These are phyloP conservation scores for Phania funesta DNA, from an alignment of 2,888 invertebrate species.

Conservation along the genomic window DNA sequence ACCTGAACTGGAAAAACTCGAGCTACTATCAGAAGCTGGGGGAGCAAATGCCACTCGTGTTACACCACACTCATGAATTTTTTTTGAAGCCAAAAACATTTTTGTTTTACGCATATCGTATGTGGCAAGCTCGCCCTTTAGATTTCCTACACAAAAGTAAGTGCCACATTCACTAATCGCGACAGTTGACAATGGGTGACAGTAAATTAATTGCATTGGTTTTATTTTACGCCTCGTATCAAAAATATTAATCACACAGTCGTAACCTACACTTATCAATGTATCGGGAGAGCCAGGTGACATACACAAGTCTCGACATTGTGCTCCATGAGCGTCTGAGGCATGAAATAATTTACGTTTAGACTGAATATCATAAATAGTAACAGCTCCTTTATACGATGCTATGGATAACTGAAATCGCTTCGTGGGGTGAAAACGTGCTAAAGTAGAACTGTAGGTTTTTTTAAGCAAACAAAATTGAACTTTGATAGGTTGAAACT, in stretches of 20 bases:
- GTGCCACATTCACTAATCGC: slow-evolving; percentile 78
- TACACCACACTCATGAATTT: slow-evolving; percentile 75
- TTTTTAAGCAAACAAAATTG: not conserved
- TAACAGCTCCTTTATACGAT: slow-evolving; percentile 77
- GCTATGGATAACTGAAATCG: slow-evolving; percentile 77
- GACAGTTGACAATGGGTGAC: slow-evolving; percentile 77
- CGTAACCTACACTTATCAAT: slow-evolving; percentile 79
- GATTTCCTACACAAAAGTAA: slow-evolving; percentile 78
- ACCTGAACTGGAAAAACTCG: slow-evolving; percentile 71
- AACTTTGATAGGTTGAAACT: not conserved
- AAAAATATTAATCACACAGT: slow-evolving; percentile 78
- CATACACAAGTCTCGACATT: slow-evolving; percentile 79
- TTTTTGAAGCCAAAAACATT: slow-evolving; percentile 71
- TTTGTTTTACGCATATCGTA: slow-evolving; percentile 78
- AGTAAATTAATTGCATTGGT: slow-evolving; percentile 72
- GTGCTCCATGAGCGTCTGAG: slow-evolving; percentile 76
- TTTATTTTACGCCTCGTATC: slow-evolving; percentile 77
- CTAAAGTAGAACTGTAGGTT: slow-evolving; percentile 74
- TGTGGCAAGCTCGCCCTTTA: slow-evolving; percentile 78
- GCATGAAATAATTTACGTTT: slow-evolving; percentile 75
- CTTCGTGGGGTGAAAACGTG: slow-evolving; percentile 79
- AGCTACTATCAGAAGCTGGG: slow-evolving; percentile 64
- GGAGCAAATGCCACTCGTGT: slow-evolving; percentile 77
- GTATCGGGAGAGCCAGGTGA: slow-evolving; percentile 74
- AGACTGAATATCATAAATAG: slow-evolving; percentile 76